A percentile compares a stretch with the other conserved stretches of the same genome.
Evolutionary conservation across 2,113 vertebrate genomes (phyloP).

Genomic region (Atrichornis clamosus): DNA sequence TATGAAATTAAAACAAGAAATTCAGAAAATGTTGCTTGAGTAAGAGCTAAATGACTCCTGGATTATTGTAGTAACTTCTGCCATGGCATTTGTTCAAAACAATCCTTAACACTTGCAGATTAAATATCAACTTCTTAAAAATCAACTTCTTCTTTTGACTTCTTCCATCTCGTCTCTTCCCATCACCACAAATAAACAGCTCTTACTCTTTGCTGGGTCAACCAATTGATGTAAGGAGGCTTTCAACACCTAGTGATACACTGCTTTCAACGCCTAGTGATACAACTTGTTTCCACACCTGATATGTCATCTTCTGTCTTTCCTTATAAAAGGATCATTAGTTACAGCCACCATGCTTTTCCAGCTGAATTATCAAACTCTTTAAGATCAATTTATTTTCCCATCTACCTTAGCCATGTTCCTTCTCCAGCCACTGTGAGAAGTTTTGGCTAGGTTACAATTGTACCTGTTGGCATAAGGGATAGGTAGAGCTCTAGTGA

Average conservation of each 20-base stretch:
- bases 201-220: neutral
- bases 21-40: neutral
- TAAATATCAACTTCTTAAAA: neutral
- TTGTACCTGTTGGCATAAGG: neutral
- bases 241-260: neutral
- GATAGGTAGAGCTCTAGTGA: neutral
- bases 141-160: neutral
- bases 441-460: neutral
- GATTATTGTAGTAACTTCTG: neutral
- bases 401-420: neutral
- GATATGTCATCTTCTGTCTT: neutral
- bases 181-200: neutral
- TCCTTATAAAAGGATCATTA: neutral
- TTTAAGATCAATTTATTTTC: neutral
- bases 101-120: neutral
- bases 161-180: neutral
- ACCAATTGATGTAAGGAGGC: neutral
- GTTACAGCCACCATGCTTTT: neutral
- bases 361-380: neutral
- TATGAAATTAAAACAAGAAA: neutral
- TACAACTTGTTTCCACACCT: neutral
- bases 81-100: neutral
- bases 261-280: neutral
- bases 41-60: neutral
- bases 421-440: neutral